phyloP scores from a whole-genome alignment of 2,888 invertebrate genomes.

The Eupithecia centaureata region DNA sequence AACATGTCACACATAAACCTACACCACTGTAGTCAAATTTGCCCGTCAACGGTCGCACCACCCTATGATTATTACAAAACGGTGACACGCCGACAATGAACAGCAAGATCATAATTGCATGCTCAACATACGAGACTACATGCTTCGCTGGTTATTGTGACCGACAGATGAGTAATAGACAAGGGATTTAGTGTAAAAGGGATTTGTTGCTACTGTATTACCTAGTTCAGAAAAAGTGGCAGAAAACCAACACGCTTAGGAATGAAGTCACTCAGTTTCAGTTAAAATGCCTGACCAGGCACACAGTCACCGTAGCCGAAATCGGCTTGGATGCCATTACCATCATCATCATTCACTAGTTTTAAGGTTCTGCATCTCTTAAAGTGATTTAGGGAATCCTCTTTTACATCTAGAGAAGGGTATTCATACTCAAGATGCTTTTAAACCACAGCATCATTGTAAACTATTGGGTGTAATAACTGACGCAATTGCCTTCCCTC shows the following conservation, averaged over 20 bases:
- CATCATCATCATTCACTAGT: too few species aligned
- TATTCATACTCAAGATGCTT: not conserved
- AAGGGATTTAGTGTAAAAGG: not conserved
- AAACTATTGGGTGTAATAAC: not conserved
- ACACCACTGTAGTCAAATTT: not conserved
- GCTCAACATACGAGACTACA: slow-evolving; percentile 47
- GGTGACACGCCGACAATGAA: slow-evolving; percentile 51
- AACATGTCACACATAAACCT: not conserved
- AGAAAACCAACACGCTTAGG: too few species aligned
- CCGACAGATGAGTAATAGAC: slow-evolving; percentile 46
- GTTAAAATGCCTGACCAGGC: too few species aligned
- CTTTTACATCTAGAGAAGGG: not conserved
- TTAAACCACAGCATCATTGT: not conserved
- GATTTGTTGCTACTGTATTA: not conserved
- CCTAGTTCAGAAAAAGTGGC: too few species aligned
- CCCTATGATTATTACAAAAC: slow-evolving; percentile 33
- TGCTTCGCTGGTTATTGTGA: slow-evolving; percentile 60
- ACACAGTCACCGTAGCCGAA: too few species aligned
- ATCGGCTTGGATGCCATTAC: too few species aligned
- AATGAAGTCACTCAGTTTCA: too few species aligned
- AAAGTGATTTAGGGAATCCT: too few species aligned
- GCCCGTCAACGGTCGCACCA: slow-evolving; percentile 5
- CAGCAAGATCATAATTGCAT: slow-evolving; percentile 55
- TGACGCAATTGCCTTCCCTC: too few species aligned
- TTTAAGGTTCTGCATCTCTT: not conserved